A percentile compares a stretch with the other conserved stretches of the same genome.
These are phyloP conservation scores for Podotricha telesiphe DNA, from an alignment of 2,888 invertebrate species.

Conservation along the genomic window DNA sequence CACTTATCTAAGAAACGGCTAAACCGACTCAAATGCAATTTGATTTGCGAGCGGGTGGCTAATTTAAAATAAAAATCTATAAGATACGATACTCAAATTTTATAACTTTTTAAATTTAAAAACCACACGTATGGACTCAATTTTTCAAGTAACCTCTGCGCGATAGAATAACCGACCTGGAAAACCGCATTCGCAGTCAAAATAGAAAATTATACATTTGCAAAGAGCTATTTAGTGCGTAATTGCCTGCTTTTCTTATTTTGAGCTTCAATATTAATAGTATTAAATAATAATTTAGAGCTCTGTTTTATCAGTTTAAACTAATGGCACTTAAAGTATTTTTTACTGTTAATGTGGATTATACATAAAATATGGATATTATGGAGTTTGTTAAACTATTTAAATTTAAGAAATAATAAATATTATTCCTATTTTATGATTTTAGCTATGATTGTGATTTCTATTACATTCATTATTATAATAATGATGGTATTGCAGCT, in stretches of 20 bases:
- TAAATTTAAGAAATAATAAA: no score
- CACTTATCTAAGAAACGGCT: no score
- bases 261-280: neutral
- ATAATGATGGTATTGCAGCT: no score
- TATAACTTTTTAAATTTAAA: conserved; percentile 23
- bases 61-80: neutral
- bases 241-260: conserved; percentile 11
- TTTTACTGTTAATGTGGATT: neutral
- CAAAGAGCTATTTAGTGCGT: conserved; percentile 29
- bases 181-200: conserved; percentile 31
- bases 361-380: no score
- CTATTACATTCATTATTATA: no score
- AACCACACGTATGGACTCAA: conserved; percentile 30
- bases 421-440: no score
- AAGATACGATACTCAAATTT: neutral
- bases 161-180: conserved; percentile 31
- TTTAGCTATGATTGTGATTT: no score
- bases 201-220: conserved; percentile 36
- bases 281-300: neutral
- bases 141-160: conserved; percentile 29
- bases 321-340: no score
- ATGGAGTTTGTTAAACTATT: no score
- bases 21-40: no score
- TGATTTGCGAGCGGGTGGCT: no score
- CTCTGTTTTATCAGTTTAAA: no score